Evolutionary conservation across 2,888 invertebrate genomes (phyloP).

Genomic region (Ophioninae sp.): DNA sequence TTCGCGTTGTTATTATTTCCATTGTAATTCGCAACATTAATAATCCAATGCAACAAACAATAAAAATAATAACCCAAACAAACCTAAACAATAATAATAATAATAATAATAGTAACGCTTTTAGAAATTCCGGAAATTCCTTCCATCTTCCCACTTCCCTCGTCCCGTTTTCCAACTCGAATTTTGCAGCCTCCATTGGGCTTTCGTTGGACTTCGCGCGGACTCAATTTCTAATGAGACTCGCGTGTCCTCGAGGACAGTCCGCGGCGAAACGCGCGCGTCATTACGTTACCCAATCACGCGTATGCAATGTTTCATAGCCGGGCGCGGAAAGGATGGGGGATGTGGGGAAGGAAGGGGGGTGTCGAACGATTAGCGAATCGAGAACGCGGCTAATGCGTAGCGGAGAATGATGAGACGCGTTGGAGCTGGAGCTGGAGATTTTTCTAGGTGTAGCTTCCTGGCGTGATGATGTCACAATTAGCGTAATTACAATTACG

Average conservation of each 20-base stretch:
- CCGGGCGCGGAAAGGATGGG: neutral
- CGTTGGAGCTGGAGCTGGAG: constrained; percentile 64
- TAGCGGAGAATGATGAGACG: constrained; percentile 50
- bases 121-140: neutral
- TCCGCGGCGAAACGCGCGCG: neutral
- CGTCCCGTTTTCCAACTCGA: neutral
- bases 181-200: neutral
- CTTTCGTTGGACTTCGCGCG: neutral
- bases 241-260: neutral
- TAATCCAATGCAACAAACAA: too few species aligned
- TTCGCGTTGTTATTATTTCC: too few species aligned
- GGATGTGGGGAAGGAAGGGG: neutral
- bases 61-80: too few species aligned
- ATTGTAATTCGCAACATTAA: too few species aligned
- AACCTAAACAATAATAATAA: too few species aligned
- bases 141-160: neutral
- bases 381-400: constrained; percentile 34
- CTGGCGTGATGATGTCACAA: constrained; percentile 78
- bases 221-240: neutral
- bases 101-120: too few species aligned
- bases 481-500: constrained; percentile 80
- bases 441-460: constrained; percentile 80
- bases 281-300: constrained; percentile 10
- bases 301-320: constrained; percentile 10
- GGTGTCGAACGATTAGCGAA: constrained; percentile 35